Conservation (phyloP, 2,888 invertebrate genomes). For the Lissonota sp. region DNA sequence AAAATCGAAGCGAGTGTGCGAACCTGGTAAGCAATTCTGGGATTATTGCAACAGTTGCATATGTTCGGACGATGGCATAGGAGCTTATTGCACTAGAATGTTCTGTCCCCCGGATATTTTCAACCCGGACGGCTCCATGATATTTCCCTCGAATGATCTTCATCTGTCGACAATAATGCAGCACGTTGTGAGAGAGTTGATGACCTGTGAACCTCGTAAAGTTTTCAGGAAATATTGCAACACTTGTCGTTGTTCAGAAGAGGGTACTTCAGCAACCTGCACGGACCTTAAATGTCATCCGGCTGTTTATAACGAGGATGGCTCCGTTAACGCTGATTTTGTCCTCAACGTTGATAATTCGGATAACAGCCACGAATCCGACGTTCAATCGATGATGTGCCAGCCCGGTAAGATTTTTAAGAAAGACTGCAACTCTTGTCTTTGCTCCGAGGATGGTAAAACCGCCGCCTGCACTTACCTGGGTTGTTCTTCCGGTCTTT, state of each 20-base stretch:
- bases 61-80: constrained; percentile 84
- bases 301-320: constrained; percentile 62
- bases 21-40: constrained; percentile 63
- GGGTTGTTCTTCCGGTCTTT: constrained; percentile 64
- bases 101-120: constrained; percentile 64
- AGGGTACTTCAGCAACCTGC: constrained; percentile 69
- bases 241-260: constrained; percentile 86
- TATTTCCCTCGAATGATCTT: constrained; percentile 83
- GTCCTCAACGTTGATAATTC: no score
- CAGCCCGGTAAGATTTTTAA: constrained; percentile 82
- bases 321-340: constrained; percentile 2
- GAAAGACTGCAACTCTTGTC: constrained; percentile 85
- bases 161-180: constrained; percentile 75
- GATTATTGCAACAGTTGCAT: constrained; percentile 86
- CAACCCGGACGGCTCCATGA: constrained; percentile 64
- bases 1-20: constrained; percentile 67
- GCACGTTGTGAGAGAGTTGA: not conserved
- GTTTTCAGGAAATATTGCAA: constrained; percentile 84
- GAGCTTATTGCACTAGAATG: constrained; percentile 63
- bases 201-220: constrained; percentile 56
- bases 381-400: constrained; percentile 17
- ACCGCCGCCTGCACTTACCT: constrained; percentile 64
- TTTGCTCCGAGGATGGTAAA: constrained; percentile 84
- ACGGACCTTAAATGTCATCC: constrained; percentile 67
- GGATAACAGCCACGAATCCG: not conserved